Conservation (phyloP, 2,888 invertebrate species). For the Ornithoptera alexandrae region DNA sequence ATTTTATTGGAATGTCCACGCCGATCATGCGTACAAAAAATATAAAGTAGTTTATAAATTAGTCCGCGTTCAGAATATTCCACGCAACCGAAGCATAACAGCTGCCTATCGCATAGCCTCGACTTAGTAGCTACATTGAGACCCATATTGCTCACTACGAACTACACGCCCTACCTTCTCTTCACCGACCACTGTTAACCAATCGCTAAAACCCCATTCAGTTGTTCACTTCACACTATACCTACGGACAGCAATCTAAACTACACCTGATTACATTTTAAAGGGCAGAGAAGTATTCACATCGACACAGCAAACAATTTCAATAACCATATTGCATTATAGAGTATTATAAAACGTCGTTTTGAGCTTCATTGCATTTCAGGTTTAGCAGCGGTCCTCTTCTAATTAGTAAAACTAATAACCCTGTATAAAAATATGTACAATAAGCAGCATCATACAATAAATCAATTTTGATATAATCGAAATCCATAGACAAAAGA, state of each 20-base stretch:
- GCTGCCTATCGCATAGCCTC: slow-evolving; percentile 47
- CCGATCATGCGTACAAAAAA: slow-evolving; percentile 22
- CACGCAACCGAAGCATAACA: slow-evolving; percentile 36
- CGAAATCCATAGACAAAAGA: background rate
- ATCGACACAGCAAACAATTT: slow-evolving; percentile 4
- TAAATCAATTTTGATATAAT: background rate
- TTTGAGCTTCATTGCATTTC: slow-evolving; percentile 26
- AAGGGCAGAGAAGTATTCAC: slow-evolving; percentile 14
- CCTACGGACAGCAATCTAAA: slow-evolving; percentile 15
- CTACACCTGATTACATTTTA: slow-evolving; percentile 17
- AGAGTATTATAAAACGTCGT: slow-evolving; percentile 20
- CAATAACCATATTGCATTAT: slow-evolving; percentile 25
- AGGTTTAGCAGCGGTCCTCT: slow-evolving; percentile 1
- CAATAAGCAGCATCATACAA: background rate
- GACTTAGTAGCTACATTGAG: slow-evolving; percentile 62
- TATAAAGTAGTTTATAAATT: slow-evolving; percentile 3
- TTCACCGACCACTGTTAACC: background rate
- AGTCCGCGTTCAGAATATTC: slow-evolving; percentile 29
- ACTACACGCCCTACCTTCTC: slow-evolving; percentile 31
- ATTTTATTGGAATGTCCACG: slow-evolving; percentile 28
- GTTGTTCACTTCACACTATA: slow-evolving; percentile 14
- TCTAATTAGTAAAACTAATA: slow-evolving; percentile 4
- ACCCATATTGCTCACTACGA: slow-evolving; percentile 52
- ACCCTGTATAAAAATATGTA: slow-evolving; percentile 14
- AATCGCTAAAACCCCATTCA: background rate